phyloP scores from a whole-genome alignment of 2,113 vertebrate genomes.

The Anarhynchus alexandrinus region DNA sequence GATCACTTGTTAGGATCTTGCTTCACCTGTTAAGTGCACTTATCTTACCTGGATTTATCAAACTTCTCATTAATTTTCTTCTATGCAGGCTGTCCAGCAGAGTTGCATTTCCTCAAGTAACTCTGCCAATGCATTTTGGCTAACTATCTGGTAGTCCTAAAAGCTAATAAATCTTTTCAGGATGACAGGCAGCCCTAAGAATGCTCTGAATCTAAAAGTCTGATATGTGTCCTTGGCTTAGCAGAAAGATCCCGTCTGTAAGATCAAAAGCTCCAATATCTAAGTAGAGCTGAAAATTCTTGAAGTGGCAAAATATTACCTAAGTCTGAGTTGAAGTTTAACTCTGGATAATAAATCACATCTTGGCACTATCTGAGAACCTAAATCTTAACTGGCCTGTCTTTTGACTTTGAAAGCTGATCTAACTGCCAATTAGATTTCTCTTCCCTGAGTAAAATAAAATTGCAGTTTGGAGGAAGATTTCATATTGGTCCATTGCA shows the following conservation, averaged over 20 bases:
- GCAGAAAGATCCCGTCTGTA: background rate
- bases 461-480: background rate
- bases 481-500: background rate
- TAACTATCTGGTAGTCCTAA: constrained; percentile 16
- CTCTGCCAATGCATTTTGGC: constrained; percentile 16
- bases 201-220: constrained; percentile 31
- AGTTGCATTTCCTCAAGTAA: background rate
- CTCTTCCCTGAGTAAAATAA: background rate
- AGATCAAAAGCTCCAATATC: background rate
- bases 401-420: background rate
- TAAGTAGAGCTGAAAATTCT: background rate
- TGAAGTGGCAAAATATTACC: background rate
- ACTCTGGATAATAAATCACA: background rate
- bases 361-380: background rate
- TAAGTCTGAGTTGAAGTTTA: background rate
- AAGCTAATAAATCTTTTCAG: constrained; percentile 37
- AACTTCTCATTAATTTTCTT: background rate
- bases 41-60: background rate
- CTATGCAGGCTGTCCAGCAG: background rate
- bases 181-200: constrained; percentile 1
- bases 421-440: background rate
- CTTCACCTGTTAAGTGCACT: background rate
- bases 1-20: background rate
- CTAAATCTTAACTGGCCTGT: background rate
- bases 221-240: background rate